Percentiles rank a stretch among this genome's conserved stretches.
These are phyloP conservation scores for Athalia circularis DNA, from an alignment of 2,888 invertebrate species.

Conservation along the genomic window DNA sequence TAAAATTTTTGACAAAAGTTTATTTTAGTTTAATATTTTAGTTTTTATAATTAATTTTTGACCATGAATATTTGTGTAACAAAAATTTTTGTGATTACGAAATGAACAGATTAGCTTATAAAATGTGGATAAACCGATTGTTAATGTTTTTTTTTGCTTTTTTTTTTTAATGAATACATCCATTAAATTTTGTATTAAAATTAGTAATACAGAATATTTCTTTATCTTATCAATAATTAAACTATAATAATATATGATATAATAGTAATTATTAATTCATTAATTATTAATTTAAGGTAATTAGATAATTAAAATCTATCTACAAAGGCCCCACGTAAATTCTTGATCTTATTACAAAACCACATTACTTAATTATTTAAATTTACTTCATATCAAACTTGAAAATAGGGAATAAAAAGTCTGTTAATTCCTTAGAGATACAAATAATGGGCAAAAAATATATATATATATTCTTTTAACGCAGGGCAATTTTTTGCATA, in stretches of 20 bases:
- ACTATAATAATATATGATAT: constrained; percentile 19
- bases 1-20: constrained; percentile 1
- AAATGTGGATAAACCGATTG: neutral
- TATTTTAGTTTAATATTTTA: neutral
- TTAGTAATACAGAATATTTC: constrained; percentile 40
- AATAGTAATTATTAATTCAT: constrained; percentile 16
- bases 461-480: constrained; percentile 11
- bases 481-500: constrained; percentile 2
- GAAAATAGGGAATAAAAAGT: constrained; percentile 27
- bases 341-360: constrained; percentile 47
- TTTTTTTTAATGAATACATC: neutral
- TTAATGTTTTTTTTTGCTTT: neutral
- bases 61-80: too few relatives aligned
- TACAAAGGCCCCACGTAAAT: constrained; percentile 65
- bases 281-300: constrained; percentile 32
- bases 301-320: constrained; percentile 58
- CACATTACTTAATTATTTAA: constrained; percentile 23
- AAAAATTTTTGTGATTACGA: too few relatives aligned
- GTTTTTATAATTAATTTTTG: neutral
- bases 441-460: constrained; percentile 18
- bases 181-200: constrained; percentile 35
- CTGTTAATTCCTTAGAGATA: constrained; percentile 15
- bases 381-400: constrained; percentile 29
- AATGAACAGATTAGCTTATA: neutral
- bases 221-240: constrained; percentile 7